phyloP scores from a whole-genome alignment of 2,113 vertebrate genomes.

The Turnix velox region DNA sequence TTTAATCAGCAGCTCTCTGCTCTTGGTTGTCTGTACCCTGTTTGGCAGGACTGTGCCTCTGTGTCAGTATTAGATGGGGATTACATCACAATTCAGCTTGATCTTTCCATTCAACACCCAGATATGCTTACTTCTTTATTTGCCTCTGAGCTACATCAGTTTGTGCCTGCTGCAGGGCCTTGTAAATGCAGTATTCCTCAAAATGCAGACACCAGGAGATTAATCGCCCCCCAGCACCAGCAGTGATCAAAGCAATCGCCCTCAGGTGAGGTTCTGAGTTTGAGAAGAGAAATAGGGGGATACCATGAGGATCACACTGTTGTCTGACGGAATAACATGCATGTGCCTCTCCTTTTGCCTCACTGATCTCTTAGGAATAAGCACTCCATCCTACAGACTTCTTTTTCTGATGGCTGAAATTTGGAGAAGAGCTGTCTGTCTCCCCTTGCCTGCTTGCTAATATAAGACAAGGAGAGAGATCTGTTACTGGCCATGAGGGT shows the following conservation, averaged over 20 bases:
- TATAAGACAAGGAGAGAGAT: background rate
- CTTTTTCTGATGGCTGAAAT: background rate
- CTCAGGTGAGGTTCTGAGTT: background rate
- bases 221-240: background rate
- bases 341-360: background rate
- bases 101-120: background rate
- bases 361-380: background rate
- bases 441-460: background rate
- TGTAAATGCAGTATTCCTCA: background rate
- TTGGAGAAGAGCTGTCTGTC: background rate
- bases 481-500: background rate
- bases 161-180: background rate
- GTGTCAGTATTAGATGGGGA: background rate
- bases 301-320: accelerated
- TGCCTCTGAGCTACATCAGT: background rate
- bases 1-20: slow-evolving; percentile 44
- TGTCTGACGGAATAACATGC: background rate
- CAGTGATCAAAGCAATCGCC: background rate
- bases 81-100: slow-evolving; percentile 17
- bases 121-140: background rate
- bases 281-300: background rate
- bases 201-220: background rate
- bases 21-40: background rate
- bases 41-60: background rate
- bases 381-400: background rate